phyloP scores from a whole-genome alignment of 2,888 invertebrate species.

The Cerceris ruficornis region DNA sequence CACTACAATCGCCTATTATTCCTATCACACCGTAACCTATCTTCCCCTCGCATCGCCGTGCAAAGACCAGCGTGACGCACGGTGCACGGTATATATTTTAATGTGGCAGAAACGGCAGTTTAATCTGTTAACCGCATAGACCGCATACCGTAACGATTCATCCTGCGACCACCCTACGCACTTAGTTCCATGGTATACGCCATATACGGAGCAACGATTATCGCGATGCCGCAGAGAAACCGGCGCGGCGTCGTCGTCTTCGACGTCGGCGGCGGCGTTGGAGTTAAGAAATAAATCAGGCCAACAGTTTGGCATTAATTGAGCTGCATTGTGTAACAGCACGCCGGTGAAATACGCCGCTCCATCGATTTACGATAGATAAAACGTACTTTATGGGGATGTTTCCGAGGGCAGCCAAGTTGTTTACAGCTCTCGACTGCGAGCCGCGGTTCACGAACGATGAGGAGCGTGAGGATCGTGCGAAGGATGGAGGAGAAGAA shows the following conservation, averaged over 20 bases:
- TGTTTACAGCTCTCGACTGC: constrained; percentile 74
- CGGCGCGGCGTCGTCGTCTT: constrained; percentile 30
- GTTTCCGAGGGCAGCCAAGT: constrained; percentile 75
- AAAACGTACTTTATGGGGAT: constrained; percentile 81
- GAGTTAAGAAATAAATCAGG: constrained; percentile 80
- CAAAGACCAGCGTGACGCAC: constrained; percentile 18
- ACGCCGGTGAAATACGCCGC: constrained; percentile 77
- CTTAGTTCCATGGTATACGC: constrained; percentile 41
- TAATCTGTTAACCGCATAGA: constrained; percentile 55
- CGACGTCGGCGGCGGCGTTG: constrained; percentile 35
- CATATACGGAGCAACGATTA: constrained; percentile 63
- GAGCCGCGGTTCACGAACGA: constrained; percentile 35
- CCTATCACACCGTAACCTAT: constrained; percentile 41
- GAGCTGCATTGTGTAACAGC: constrained; percentile 79
- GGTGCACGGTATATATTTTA: constrained; percentile 37
- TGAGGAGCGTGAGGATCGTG: background rate
- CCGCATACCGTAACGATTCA: constrained; percentile 44
- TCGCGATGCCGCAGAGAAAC: constrained; percentile 57
- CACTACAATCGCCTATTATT: constrained; percentile 58
- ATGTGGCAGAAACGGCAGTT: constrained; percentile 53
- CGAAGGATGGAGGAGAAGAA: constrained; percentile 1
- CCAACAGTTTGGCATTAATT: constrained; percentile 81
- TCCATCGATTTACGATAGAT: constrained; percentile 81
- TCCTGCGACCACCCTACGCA: constrained; percentile 45
- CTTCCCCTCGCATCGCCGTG: constrained; percentile 43